Base-by-base conservation (phyloP, 2,797 vertebrate species). In the Pagetopsis macropterus region DNA sequence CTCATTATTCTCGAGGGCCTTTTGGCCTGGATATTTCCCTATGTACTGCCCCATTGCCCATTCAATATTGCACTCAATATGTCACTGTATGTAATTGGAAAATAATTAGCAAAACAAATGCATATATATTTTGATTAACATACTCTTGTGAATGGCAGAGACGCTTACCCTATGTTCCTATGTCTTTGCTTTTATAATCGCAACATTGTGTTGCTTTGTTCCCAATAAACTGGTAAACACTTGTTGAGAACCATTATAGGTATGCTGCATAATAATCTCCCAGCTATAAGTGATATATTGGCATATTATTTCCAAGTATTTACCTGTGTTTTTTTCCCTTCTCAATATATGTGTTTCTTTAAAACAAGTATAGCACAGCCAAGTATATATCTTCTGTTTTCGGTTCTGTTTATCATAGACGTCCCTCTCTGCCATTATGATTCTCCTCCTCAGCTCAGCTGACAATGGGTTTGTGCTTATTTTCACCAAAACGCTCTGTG, bases 391-490 rank as follows among this genome's bases (percentile, higher is more conserved):
- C 69, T 70, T 87, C 70, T 74, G 78, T 70, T 85, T 37, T 81
- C 83, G 79, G 74, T 82, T 88, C 64, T 73, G 84, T 72, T 83
- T 72, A 78, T 81, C 84, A 84, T 86, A 86, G 72, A 88, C 63
- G 49, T 84, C 78, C 87, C 79, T 87, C 87, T 73, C 87, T 73
- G 74, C 81, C 90, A 75, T 89, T 61, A 84, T 88, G 88, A 89
- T 92, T 87, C 89, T 94, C 93, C 92, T 95, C 94, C 93, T 95
- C 95, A 95, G 93, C 93, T 96, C 92, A 93, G 92, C 94, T 95
- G 95, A 95, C 81, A 95, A 95, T 93, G 92, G 83, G 94, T 96
- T 99, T 99, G 98, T 99, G 97, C 98, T 99, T 99, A 96, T 99
- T 96, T 96, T 96, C 95, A 96, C 96, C 97, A 96, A 97, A 96